Conservation (phyloP, 2,113 vertebrate genomes). For the Irena cyanogastra region DNA sequence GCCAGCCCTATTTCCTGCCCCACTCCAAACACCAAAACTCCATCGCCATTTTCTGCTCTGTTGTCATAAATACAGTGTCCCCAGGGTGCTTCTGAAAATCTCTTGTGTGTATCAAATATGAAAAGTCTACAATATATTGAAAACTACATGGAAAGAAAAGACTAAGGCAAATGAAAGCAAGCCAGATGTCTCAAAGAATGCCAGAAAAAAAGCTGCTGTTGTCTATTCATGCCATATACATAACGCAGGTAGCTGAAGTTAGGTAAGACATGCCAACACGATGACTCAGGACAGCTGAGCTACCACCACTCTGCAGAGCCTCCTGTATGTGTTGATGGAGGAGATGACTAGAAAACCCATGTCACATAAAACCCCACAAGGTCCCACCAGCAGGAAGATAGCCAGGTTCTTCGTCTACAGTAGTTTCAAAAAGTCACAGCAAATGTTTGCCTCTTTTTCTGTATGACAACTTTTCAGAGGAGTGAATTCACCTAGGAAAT, state of each 20-base stretch:
- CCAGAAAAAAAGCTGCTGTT: not conserved
- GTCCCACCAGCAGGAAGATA: not conserved
- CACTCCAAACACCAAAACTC: not conserved
- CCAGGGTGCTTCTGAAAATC: not conserved
- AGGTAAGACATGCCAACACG: fast-evolving
- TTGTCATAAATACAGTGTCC: not conserved
- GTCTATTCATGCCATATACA: not conserved
- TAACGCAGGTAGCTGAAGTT: not conserved
- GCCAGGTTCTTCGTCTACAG: not conserved
- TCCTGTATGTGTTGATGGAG: not conserved
- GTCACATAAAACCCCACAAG: not conserved
- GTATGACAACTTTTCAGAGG: not conserved
- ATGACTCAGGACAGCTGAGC: not conserved
- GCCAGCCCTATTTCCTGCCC: not conserved
- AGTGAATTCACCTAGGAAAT: not conserved
- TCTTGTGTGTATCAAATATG: not conserved
- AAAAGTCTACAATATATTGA: not conserved
- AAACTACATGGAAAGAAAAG: not conserved
- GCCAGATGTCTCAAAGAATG: not conserved
- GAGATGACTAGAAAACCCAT: not conserved
- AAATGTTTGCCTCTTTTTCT: not conserved
- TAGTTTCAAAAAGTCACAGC: not conserved
- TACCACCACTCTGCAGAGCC: not conserved
- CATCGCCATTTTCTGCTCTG: not conserved
- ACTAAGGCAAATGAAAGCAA: not conserved